A percentile compares a stretch with the other conserved stretches of the same genome.
Evolutionary conservation across 2,113 vertebrate species (phyloP).

Genomic region (Polypterus bichir): DNA sequence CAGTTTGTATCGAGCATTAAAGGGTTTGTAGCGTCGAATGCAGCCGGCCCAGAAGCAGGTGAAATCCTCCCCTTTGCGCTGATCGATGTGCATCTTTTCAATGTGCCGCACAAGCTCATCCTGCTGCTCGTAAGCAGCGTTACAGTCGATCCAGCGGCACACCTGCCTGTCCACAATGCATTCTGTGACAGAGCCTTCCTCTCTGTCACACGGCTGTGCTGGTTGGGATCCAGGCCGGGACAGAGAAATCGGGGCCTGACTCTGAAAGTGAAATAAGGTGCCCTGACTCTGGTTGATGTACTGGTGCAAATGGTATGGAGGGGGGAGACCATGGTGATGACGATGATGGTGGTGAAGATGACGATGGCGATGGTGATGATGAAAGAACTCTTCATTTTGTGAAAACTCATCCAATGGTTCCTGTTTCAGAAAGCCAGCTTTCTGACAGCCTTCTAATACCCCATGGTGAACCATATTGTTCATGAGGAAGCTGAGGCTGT

Average conservation of each 20-base stretch:
- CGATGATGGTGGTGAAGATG: conserved; percentile 43
- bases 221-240: conserved; percentile 47
- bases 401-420: conserved; percentile 81
- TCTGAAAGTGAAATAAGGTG: conserved; percentile 45
- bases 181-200: conserved; percentile 39
- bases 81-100: conserved; percentile 95
- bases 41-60: conserved; percentile 98
- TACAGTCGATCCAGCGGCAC: conserved; percentile 97
- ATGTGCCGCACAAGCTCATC: conserved; percentile 97
- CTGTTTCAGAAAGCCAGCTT: conserved; percentile 72
- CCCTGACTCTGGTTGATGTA: conserved; percentile 49
- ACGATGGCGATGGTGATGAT: conserved; percentile 67
- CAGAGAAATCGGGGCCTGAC: conserved; percentile 36
- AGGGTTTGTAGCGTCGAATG: conserved; percentile 89
- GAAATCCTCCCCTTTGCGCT: conserved; percentile 96
- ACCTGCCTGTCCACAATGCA: conserved; percentile 60
- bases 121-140: conserved; percentile 84
- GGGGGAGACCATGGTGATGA: conserved; percentile 62
- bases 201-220: conserved; percentile 35
- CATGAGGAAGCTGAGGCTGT: conserved; percentile 40
- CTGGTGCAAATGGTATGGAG: conserved; percentile 78
- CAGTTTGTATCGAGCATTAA: conserved; percentile 97
- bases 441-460: conserved; percentile 44
- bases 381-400: conserved; percentile 62
- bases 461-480: conserved; percentile 39